Base-by-base conservation (phyloP, 2,113 vertebrate genomes). In the Arenaria interpres region DNA sequence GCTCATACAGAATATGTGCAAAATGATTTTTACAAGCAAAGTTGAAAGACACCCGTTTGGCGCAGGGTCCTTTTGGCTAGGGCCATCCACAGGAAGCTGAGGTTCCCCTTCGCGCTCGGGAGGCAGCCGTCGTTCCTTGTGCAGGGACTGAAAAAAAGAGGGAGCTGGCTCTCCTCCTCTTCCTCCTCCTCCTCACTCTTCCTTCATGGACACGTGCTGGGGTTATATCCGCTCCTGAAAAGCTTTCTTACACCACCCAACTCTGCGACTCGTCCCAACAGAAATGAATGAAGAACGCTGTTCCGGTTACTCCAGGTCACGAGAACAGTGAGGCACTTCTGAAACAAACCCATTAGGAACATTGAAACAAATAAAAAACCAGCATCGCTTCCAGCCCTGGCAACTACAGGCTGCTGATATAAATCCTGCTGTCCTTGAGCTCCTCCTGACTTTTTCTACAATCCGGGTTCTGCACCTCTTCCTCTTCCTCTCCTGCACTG, bases 291-390 rank as follows among this genome's bases (percentile, higher is more conserved):
- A 98, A 98, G 98, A 98, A 98, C 98, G 98, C 98, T 98, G 98
- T 98, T 98, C 98, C 97, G 98, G 98, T 98, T 98, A 98, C 98
- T 98, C 99, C 98, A 99, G 99, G 99, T 99, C 98, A 99, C 99
- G 98, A 99, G 98, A 99, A 99, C 99, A 99, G 99, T 99, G 99
- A 99, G 99, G 99, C 99, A 99, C 99, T 99, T 99, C 99, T 99
- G 99, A 99, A 99, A 99, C 99, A 99, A 99, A 99, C 99, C 98
- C 98, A 98, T 98, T 98, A 98, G 98, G 98, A 98, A 98, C 98
- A 98, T 97, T 97, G 97, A 98, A 98, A 98, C 98, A 98, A 98
- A 98, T 98, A 98, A 98, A 98, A 98, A 98, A 98, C 96, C 98
- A 96, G 96, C 96, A 84, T 97, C 94, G 95, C 90, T 97, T 98